Base-by-base conservation (phyloP, 2,888 invertebrate species). In the Hemithea aestivaria region DNA sequence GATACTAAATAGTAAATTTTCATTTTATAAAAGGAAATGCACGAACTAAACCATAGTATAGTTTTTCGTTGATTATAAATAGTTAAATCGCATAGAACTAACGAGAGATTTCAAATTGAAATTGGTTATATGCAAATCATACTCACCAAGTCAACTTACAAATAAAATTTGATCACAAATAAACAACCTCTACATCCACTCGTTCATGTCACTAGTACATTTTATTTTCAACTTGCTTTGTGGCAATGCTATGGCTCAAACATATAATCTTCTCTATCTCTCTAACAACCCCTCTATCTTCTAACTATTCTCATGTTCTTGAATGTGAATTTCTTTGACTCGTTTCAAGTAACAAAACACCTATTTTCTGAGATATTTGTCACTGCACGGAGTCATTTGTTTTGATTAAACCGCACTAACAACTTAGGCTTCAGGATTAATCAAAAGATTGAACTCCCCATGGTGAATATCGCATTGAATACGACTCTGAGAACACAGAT, bases 201-300 rank as follows among this genome's bases (percentile, higher is more conserved):
- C 62, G 73, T 78, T 75, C 60, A 69, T 61, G 60, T 75, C 75
- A 78, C 74, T 67, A 63, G 78, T 64, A 73, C 64, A 65, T 78
- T 73, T 82, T 78, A 72, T 75, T 72, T 78, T 75, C 74, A 62
- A 80, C 73, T 74, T 70, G 87, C 87, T 87, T 87, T 73, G 81
- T 87, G 83, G 85, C 85, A 73, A 80, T 68, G 84, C 87, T 87
- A 80, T 81, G 66, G 80, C 83, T 77, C 76, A 69, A 59, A 62
- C 59, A 62, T 58, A 63, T 40, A 27, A 32, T 26, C 26, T 16
- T 37, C 31, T 32, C 42, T 49, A 25, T 62, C 27, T 66, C 55
- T 66, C 59, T 59, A 50, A 37, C 39, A 56, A 46, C 43, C 46
- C 51, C 59, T 58, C 52, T 64, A 46, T 59, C 60, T 58, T 49